Percentiles rank a stretch among this genome's conserved stretches.
phyloP scores from a whole-genome alignment of 1,140 invertebrate species.

The Eriocheir sinensis region DNA sequence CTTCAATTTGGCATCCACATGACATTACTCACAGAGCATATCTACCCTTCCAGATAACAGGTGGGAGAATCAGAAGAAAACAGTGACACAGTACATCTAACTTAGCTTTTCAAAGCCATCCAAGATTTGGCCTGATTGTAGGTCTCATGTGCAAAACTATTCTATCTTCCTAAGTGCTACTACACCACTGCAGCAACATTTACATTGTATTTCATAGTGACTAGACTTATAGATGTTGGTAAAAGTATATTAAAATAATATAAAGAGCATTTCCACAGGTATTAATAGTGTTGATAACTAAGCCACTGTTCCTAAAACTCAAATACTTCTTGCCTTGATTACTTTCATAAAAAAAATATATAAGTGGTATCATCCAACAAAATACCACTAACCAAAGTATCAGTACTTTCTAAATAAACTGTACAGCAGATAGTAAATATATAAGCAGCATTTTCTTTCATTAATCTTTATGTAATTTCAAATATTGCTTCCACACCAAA shows the following conservation, averaged over 20 bases:
- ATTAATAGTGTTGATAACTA: not conserved
- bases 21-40: not conserved
- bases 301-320: not conserved
- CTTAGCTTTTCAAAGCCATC: not conserved
- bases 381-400: not conserved
- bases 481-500: conserved; percentile 2
- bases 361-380: not conserved
- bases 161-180: not conserved
- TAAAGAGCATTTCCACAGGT: conserved; percentile 5
- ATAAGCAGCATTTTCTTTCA: not conserved
- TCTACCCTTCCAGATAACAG: not conserved
- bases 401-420: not conserved
- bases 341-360: conserved; percentile 24
- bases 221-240: conserved; percentile 43
- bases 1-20: conserved; percentile 15
- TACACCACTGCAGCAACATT: conserved; percentile 8
- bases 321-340: not conserved
- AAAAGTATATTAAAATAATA: conserved; percentile 7
- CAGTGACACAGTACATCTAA: conserved; percentile 1
- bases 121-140: not conserved
- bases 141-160: conserved; percentile 24
- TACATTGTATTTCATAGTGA: conserved; percentile 32
- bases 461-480: not conserved
- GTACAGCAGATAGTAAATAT: not conserved
- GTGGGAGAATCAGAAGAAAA: conserved; percentile 6